Evolutionary conservation across 2,113 vertebrate genomes (phyloP).

Genomic region (Pithys albifrons): DNA sequence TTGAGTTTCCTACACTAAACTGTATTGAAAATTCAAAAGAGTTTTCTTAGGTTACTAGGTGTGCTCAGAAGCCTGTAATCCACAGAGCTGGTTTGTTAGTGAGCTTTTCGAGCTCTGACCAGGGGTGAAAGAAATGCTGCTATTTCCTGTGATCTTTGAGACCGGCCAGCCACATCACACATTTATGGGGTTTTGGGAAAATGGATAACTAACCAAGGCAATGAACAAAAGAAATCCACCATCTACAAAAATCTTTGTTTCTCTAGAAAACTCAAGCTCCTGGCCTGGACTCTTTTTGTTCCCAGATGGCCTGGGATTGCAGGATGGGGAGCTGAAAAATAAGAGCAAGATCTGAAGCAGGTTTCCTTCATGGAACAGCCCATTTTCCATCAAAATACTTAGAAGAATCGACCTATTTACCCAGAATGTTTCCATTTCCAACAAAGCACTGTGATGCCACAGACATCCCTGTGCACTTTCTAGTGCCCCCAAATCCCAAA

Average conservation of each 20-base stretch:
- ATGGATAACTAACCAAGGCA: neutral
- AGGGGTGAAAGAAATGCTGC: neutral
- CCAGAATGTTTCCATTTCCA: neutral
- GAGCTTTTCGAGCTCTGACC: neutral
- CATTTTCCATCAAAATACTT: neutral
- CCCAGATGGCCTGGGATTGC: neutral
- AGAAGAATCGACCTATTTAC: neutral
- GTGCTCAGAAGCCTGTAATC: neutral
- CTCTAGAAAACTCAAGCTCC: neutral
- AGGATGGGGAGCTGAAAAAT: neutral
- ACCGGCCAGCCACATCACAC: neutral
- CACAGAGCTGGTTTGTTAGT: neutral
- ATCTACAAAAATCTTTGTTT: neutral
- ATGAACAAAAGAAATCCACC: neutral
- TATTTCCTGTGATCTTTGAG: neutral
- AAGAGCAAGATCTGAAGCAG: neutral
- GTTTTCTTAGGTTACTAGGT: neutral
- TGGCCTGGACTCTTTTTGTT: neutral
- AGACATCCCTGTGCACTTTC: neutral
- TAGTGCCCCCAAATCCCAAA: neutral
- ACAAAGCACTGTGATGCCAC: neutral
- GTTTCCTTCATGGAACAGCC: neutral
- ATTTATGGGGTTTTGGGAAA: neutral
- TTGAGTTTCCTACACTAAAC: neutral
- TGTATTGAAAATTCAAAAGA: neutral